Conservation (phyloP, 2,797 vertebrate genomes). For the Falco columbarius region DNA sequence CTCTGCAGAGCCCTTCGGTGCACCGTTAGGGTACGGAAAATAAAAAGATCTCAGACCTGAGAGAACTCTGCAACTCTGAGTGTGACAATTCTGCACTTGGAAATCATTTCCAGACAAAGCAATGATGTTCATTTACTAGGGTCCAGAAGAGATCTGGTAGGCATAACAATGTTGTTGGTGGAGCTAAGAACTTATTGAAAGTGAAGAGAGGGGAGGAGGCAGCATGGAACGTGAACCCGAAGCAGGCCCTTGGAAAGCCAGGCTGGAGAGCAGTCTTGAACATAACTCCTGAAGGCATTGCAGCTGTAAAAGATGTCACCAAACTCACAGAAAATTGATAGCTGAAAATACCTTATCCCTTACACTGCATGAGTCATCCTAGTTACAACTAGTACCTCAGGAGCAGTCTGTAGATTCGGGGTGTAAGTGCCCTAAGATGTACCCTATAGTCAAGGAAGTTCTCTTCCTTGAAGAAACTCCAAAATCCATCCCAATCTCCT, state of each 20-base stretch:
- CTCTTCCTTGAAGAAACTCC: not conserved
- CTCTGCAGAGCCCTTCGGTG: not conserved
- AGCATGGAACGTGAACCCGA: not conserved
- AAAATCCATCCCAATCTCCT: not conserved
- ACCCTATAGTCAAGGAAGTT: not conserved
- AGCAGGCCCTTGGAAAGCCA: not conserved
- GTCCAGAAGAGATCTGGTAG: not conserved
- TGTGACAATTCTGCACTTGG: not conserved
- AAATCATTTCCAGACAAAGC: not conserved
- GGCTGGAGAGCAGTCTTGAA: not conserved
- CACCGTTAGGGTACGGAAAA: accelerated
- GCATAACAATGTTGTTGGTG: not conserved
- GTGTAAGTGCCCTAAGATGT: not conserved
- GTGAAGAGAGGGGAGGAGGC: not conserved
- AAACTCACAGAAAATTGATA: not conserved
- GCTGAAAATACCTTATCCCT: not conserved
- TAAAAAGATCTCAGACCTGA: not conserved
- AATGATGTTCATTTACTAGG: not conserved
- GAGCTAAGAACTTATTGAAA: not conserved
- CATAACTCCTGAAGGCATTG: not conserved
- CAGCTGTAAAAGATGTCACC: not conserved
- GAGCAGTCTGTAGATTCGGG: not conserved
- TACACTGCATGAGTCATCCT: not conserved
- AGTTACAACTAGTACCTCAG: not conserved
- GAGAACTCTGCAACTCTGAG: not conserved